phyloP scores from a whole-genome alignment of 2,113 vertebrate species.

The Rostratula benghalensis region DNA sequence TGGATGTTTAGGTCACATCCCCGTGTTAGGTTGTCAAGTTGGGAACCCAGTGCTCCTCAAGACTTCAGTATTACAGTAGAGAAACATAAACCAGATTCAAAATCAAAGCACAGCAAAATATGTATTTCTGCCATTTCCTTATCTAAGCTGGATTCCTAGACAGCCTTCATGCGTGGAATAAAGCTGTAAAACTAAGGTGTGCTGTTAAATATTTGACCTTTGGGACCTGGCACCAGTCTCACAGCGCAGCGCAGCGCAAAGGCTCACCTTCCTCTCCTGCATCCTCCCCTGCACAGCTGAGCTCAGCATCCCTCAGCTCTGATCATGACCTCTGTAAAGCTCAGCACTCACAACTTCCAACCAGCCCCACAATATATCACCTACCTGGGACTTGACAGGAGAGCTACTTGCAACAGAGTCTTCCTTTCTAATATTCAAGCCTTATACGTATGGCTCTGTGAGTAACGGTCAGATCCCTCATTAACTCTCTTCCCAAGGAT shows the following conservation, averaged over 20 bases:
- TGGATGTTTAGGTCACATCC: not conserved
- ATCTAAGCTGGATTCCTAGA: not conserved
- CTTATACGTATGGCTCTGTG: not conserved
- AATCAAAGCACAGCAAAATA: not conserved
- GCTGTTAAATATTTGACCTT: not conserved
- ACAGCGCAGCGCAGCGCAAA: not conserved
- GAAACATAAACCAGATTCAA: not conserved
- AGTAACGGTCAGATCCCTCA: not conserved
- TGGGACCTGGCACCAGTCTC: not conserved
- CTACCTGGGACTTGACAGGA: not conserved
- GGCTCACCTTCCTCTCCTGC: not conserved
- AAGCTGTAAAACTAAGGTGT: not conserved
- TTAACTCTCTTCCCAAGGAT: not conserved
- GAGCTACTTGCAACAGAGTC: not conserved
- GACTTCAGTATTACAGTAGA: not conserved
- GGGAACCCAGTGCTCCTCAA: not conserved
- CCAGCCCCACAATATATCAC: not conserved
- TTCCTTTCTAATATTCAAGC: not conserved
- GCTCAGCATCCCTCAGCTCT: not conserved
- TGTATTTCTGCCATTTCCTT: not conserved
- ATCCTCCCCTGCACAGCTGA: not conserved
- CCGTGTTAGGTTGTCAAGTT: not conserved
- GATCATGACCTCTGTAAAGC: not conserved
- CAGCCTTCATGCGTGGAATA: not conserved
- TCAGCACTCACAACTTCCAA: not conserved